Conservation (phyloP, 2,113 vertebrate genomes). For the Tragulus kanchil region DNA sequence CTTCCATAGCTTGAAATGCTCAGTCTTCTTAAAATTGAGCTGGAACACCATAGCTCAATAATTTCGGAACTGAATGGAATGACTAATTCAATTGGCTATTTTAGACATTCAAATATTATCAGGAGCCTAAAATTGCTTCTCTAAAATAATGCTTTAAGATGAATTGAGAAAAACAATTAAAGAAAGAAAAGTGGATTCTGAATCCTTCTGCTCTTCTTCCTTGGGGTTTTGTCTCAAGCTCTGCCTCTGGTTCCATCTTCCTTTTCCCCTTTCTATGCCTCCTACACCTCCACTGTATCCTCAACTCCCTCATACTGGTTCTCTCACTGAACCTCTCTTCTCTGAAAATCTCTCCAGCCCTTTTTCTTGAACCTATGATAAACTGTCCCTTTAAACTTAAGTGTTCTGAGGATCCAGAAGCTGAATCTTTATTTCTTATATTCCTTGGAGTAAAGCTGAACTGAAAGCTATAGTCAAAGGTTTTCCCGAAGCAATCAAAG, state of each 20-base stretch:
- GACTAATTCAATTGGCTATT: not conserved
- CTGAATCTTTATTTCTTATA: not conserved
- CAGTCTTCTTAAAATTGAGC: not conserved
- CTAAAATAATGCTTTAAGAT: not conserved
- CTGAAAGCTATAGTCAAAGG: not conserved
- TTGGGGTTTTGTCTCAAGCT: not conserved
- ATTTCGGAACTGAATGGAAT: not conserved
- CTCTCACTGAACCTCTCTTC: not conserved
- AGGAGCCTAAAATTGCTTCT: not conserved
- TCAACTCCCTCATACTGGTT: not conserved
- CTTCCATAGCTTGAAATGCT: not conserved
- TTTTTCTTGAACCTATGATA: not conserved
- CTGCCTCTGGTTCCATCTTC: not conserved
- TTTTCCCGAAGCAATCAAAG: not conserved
- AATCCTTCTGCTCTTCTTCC: not conserved
- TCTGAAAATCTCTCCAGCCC: not conserved
- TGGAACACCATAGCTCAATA: not conserved
- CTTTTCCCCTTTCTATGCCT: not conserved
- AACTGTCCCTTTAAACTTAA: not conserved
- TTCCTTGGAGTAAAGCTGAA: not conserved
- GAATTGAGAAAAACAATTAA: not conserved
- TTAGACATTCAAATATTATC: not conserved
- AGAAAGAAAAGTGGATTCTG: not conserved
- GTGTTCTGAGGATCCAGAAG: not conserved
- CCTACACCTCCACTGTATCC: not conserved